Evolutionary conservation across 2,888 invertebrate species (phyloP).

Genomic region (Lepidocyrtoides sp.): DNA sequence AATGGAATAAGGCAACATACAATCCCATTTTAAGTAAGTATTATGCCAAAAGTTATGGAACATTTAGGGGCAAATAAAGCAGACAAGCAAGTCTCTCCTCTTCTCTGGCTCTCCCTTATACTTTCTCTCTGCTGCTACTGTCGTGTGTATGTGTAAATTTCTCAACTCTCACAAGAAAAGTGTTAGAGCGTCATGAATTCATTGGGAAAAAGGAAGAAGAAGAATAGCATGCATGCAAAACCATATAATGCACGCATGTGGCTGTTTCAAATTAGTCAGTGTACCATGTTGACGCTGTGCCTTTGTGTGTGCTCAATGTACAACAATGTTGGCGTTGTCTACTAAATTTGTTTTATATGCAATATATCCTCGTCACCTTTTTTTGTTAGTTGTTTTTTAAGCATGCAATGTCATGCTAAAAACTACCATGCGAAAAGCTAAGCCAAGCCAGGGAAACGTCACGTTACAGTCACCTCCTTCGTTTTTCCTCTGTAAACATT

Average conservation of each 20-base stretch:
- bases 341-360: neutral
- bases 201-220: too few relatives aligned
- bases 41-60: conserved; percentile 22
- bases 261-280: too few relatives aligned
- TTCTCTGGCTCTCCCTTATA: too few relatives aligned
- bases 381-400: neutral
- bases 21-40: neutral
- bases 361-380: neutral
- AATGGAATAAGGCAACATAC: neutral
- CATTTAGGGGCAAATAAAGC: neutral
- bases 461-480: neutral
- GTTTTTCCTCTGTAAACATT: neutral
- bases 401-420: conserved; percentile 12
- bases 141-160: too few relatives aligned
- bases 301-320: neutral
- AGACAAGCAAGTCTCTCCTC: neutral
- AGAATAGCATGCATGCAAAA: too few relatives aligned
- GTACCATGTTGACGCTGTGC: neutral
- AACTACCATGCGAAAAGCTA: too few relatives aligned
- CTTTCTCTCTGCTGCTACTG: too few relatives aligned
- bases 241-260: too few relatives aligned
- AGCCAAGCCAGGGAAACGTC: neutral
- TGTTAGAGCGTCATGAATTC: too few relatives aligned
- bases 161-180: too few relatives aligned
- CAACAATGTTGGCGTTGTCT: neutral